These are phyloP conservation scores for Coluber constrictor DNA, from an alignment of 2,797 vertebrate species.

Conservation along the genomic window DNA sequence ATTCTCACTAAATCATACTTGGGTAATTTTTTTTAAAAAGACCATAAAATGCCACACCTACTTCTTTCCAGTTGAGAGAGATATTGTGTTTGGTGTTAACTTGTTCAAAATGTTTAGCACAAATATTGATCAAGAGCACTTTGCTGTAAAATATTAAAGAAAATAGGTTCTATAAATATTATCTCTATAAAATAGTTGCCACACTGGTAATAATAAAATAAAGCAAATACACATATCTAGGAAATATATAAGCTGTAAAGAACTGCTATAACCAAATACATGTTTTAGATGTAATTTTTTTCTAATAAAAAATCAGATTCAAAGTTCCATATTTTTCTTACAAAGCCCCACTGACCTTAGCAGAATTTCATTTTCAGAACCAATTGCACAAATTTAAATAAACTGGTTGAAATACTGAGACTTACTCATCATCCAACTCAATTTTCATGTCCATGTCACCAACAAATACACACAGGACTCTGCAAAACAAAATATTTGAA, in stretches of 20 bases:
- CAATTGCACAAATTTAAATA: neutral
- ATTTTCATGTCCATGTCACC: constrained; percentile 64
- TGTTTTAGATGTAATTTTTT: neutral
- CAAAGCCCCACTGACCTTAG: neutral
- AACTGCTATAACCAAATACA: neutral
- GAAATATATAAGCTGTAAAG: neutral
- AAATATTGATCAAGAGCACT: constrained; percentile 56
- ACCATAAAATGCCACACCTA: constrained; percentile 33
- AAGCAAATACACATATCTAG: neutral
- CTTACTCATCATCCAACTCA: constrained; percentile 67
- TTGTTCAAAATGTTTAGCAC: constrained; percentile 38
- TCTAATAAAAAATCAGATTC: neutral
- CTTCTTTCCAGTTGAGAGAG: constrained; percentile 62
- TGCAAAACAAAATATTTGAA: constrained; percentile 42
- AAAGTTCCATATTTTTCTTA: neutral
- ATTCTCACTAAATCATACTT: neutral
- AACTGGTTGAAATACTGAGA: neutral
- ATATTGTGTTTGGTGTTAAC: constrained; percentile 40
- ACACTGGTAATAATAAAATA: neutral
- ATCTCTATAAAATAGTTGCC: neutral
- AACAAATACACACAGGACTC: constrained; percentile 70
- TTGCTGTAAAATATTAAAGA: constrained; percentile 49
- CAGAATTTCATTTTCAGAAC: neutral
- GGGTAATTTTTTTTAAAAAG: neutral
- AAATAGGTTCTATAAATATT: neutral